Conservation (phyloP, 64 coral and sea anemone species). For the Exaiptasia diaphana region DNA sequence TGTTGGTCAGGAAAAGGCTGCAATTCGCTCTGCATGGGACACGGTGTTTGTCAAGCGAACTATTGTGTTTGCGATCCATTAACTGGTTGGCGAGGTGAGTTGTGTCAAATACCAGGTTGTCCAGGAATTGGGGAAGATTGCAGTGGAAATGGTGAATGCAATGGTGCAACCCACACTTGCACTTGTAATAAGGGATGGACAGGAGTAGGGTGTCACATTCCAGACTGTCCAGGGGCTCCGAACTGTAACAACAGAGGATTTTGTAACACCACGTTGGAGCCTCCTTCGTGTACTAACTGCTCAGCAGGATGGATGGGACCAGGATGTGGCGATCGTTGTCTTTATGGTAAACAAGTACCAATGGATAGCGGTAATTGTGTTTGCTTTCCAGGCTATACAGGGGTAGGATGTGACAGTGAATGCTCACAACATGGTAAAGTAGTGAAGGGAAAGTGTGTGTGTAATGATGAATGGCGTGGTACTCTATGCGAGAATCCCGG, state of each 20-base stretch:
- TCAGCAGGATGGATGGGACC: constrained; percentile 78
- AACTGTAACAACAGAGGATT: constrained; percentile 71
- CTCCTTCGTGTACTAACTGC: constrained; percentile 75
- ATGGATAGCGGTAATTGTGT: constrained; percentile 76
- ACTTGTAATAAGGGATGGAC: constrained; percentile 75
- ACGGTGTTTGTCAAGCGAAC: constrained; percentile 30
- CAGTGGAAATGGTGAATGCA: constrained; percentile 81
- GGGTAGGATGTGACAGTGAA: constrained; percentile 74
- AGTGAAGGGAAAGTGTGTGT: constrained; percentile 35
- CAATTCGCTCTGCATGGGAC: constrained; percentile 70
- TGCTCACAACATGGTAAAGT: constrained; percentile 71
- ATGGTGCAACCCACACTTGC: constrained; percentile 77
- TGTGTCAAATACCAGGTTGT: constrained; percentile 92
- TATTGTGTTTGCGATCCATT: constrained; percentile 67
- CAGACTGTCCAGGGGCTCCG: constrained; percentile 82
- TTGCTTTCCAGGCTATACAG: constrained; percentile 68
- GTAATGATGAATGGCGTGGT: constrained; percentile 77
- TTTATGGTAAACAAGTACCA: constrained; percentile 65
- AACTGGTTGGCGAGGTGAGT: constrained; percentile 79
- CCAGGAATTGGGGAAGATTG: constrained; percentile 78
- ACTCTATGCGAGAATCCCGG: constrained; percentile 74
- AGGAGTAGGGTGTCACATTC: constrained; percentile 73
- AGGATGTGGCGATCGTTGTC: constrained; percentile 74
- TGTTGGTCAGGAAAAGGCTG: constrained; percentile 84
- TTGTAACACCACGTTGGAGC: constrained; percentile 56